Evolutionary conservation across 2,888 invertebrate genomes (phyloP).

Genomic region (Polydesmus complanatus): DNA sequence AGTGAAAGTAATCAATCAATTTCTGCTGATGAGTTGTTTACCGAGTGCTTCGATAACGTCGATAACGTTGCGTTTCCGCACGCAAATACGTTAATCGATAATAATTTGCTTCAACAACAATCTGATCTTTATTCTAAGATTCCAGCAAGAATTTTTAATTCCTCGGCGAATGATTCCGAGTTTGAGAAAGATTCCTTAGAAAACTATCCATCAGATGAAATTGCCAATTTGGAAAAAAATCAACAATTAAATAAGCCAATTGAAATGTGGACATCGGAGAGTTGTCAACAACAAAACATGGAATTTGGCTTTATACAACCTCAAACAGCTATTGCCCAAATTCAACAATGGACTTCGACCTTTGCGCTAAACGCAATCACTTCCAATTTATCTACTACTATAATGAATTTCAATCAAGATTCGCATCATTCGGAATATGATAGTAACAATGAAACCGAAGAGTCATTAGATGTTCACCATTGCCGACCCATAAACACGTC

Average conservation of each 20-base stretch:
- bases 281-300: not conserved
- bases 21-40: not conserved
- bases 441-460: too few relatives aligned
- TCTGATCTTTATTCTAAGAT: not conserved
- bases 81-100: too few relatives aligned
- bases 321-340: not conserved
- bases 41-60: not conserved
- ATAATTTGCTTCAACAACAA: too few relatives aligned
- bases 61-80: not conserved
- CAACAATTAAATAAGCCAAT: not conserved
- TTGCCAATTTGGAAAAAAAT: too few relatives aligned
- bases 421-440: too few relatives aligned
- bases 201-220: not conserved
- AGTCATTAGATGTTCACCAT: too few relatives aligned
- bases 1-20: too few relatives aligned
- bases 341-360: too few relatives aligned
- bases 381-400: too few relatives aligned
- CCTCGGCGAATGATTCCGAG: not conserved
- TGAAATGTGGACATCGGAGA: not conserved
- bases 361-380: too few relatives aligned
- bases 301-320: not conserved
- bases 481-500: too few relatives aligned
- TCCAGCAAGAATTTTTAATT: not conserved
- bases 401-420: too few relatives aligned
- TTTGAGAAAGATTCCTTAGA: not conserved